phyloP scores from a whole-genome alignment of 2,888 invertebrate species.

The Beris morrisii region DNA sequence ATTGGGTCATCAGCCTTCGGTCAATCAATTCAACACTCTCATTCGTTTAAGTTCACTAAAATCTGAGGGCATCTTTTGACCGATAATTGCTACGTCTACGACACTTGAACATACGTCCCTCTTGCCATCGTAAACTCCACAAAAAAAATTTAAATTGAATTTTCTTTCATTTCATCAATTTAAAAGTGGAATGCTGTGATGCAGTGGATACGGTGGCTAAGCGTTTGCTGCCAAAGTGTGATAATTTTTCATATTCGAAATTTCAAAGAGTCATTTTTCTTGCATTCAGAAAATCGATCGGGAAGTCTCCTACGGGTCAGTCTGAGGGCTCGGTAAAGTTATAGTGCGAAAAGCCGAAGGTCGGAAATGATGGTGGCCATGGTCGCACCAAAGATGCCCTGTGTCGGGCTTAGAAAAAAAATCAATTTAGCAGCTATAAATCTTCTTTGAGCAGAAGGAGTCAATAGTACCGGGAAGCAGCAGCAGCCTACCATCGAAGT shows the following conservation, averaged over 20 bases:
- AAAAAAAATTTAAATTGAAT: slow-evolving; percentile 24
- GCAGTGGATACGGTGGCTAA: too few relatives aligned
- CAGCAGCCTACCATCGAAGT: too few relatives aligned
- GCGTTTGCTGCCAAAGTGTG: not conserved
- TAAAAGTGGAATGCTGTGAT: not conserved
- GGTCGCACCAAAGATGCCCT: not conserved
- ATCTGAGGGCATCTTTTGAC: too few relatives aligned
- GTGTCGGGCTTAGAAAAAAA: not conserved
- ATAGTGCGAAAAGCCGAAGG: not conserved
- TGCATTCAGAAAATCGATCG: not conserved
- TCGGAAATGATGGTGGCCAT: not conserved
- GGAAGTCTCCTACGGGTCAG: not conserved
- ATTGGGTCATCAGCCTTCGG: too few relatives aligned
- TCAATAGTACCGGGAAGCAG: not conserved
- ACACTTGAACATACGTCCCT: too few relatives aligned
- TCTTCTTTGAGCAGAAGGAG: slow-evolving; percentile 14
- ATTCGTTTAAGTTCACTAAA: too few relatives aligned
- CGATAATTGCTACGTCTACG: too few relatives aligned
- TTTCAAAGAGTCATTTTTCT: slow-evolving; percentile 21
- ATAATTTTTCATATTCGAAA: slow-evolving; percentile 20
- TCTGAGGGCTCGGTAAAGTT: too few relatives aligned
- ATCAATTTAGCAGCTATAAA: slow-evolving; percentile 27
- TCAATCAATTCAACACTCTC: too few relatives aligned
- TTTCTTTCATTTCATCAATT: slow-evolving; percentile 17
- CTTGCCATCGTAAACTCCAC: too few relatives aligned